These are phyloP conservation scores for Leptodactylus fuscus DNA, from an alignment of 2,113 vertebrate genomes.

Conservation along the genomic window DNA sequence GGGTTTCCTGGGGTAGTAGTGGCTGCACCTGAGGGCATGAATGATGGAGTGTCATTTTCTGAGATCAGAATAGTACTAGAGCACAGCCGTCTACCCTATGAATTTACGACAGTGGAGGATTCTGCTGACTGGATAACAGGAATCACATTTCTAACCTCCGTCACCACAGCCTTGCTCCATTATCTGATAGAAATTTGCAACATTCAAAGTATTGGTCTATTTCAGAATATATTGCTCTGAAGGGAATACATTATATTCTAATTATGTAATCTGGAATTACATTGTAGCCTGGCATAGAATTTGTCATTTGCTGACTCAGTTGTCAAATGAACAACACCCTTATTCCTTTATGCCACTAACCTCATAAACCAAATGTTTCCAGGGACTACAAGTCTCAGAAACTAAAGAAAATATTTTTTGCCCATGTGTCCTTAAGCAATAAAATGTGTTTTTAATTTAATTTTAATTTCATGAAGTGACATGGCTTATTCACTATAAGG, in stretches of 20 bases:
- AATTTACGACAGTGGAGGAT: neutral
- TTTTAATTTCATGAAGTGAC: no score
- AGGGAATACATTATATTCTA: neutral
- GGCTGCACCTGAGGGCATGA: no score
- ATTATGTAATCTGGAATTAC: neutral
- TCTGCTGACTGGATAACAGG: neutral
- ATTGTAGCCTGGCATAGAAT: neutral
- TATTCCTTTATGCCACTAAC: no score
- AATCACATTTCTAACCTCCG: no score
- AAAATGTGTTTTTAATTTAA: no score
- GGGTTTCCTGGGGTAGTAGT: no score
- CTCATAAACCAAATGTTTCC: neutral
- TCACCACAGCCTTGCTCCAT: neutral
- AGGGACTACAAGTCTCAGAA: neutral
- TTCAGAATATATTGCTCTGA: neutral
- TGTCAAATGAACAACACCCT: neutral
- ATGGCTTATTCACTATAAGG: no score
- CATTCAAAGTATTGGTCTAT: neutral
- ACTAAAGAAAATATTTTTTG: neutral
- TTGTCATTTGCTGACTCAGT: neutral
- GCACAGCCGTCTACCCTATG: neutral
- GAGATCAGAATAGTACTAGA: no score
- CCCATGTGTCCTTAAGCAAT: neutral
- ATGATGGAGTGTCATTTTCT: no score
- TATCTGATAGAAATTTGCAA: conserved; percentile 9